Percentiles rank a stretch among this genome's conserved stretches.
Evolutionary conservation across 2,797 vertebrate genomes (phyloP).

Genomic region (Pogoniulus pusillus): DNA sequence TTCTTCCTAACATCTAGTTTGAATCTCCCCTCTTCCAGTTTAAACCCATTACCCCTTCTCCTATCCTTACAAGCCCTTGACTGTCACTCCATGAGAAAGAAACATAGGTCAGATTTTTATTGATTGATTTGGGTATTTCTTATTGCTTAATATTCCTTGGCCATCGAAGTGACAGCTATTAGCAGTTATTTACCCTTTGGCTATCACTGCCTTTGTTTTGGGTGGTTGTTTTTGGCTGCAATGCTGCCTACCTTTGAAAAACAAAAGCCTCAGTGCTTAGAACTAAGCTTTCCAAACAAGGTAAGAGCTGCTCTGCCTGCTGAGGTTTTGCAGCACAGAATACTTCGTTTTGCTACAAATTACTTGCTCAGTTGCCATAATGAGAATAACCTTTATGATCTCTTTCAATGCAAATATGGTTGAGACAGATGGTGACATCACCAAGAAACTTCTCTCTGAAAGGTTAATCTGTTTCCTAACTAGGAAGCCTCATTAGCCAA

Average conservation of each 20-base stretch:
- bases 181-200: not conserved
- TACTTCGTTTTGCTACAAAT: conserved; percentile 8
- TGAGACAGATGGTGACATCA: not conserved
- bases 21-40: no score
- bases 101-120: not conserved
- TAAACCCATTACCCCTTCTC: not conserved
- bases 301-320: not conserved
- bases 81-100: not conserved
- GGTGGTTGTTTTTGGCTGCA: not conserved
- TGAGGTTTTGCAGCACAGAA: not conserved
- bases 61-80: no score
- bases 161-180: not conserved
- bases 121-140: not conserved
- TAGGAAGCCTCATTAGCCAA: not conserved
- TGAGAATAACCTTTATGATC: not conserved
- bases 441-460: conserved; percentile 19
- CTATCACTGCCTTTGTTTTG: not conserved
- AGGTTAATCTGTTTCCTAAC: conserved; percentile 18
- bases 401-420: conserved; percentile 1
- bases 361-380: conserved; percentile 18
- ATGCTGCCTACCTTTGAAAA: not conserved
- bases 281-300: not conserved
- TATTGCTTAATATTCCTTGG: not conserved
- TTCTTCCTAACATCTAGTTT: no score
- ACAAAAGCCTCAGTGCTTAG: not conserved